Percentiles rank a stretch among this genome's conserved stretches.
phyloP scores from a whole-genome alignment of 2,113 vertebrate species.

The Pelobates fuscus region DNA sequence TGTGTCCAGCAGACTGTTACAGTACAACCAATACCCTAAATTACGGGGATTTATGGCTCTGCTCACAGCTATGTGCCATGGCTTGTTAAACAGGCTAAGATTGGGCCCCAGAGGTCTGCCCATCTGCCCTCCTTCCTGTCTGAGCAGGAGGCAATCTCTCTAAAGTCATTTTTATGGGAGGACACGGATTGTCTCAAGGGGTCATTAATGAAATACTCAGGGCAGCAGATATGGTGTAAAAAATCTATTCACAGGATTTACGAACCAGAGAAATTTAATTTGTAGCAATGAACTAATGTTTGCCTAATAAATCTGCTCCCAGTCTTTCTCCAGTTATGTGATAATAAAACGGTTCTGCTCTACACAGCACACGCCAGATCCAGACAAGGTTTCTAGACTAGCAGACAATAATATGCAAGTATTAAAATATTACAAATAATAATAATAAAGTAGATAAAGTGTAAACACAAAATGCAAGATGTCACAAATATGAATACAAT shows the following conservation, averaged over 20 bases:
- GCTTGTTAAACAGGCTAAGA: slow-evolving; percentile 19
- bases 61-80: background rate
- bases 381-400: too few relatives aligned
- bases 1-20: background rate
- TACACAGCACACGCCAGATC: too few relatives aligned
- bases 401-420: too few relatives aligned
- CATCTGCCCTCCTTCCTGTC: slow-evolving; percentile 17
- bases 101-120: background rate
- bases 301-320: background rate
- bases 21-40: background rate
- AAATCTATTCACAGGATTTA: background rate
- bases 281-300: background rate
- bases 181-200: background rate
- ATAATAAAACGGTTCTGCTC: too few relatives aligned
- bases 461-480: too few relatives aligned
- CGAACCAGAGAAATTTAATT: background rate
- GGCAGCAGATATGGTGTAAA: background rate
- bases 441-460: too few relatives aligned
- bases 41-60: background rate
- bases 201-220: slow-evolving; percentile 9
- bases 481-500: too few relatives aligned
- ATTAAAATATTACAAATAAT: too few relatives aligned
- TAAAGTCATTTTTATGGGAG: background rate
- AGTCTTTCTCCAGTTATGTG: too few relatives aligned
- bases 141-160: slow-evolving; percentile 20